Evolutionary conservation across 2,113 vertebrate species (phyloP).

Genomic region (Sardina pilchardus): DNA sequence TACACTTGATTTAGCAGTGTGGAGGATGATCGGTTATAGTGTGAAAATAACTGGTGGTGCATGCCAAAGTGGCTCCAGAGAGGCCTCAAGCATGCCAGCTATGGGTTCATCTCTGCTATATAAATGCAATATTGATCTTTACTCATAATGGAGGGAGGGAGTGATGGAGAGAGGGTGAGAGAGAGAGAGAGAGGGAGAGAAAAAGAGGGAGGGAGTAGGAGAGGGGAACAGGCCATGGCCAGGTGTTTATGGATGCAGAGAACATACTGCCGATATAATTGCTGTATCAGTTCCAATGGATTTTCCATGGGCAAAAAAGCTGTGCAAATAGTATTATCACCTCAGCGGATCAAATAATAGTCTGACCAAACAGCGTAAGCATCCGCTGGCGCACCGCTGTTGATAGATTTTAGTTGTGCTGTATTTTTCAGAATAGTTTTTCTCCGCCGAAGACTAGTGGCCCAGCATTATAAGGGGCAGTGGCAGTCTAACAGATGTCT

Average conservation of each 20-base stretch:
- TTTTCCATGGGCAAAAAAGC: conserved; percentile 40
- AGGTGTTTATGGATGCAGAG: conserved; percentile 27
- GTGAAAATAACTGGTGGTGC: background rate
- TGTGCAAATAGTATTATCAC: conserved; percentile 43
- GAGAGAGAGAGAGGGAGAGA: background rate
- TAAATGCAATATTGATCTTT: conserved; percentile 42
- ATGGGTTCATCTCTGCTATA: conserved; percentile 14
- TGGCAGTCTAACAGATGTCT: background rate
- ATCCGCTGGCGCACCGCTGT: conserved; percentile 5
- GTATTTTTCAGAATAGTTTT: background rate
- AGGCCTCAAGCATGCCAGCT: conserved; percentile 4
- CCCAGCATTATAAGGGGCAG: background rate
- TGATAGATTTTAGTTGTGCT: conserved; percentile 52
- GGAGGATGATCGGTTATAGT: background rate
- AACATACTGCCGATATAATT: conserved; percentile 41
- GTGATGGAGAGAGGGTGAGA: background rate
- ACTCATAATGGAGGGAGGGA: conserved; percentile 23
- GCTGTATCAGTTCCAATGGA: conserved; percentile 37
- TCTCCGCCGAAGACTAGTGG: background rate
- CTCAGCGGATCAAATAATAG: conserved; percentile 35
- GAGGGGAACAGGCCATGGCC: background rate
- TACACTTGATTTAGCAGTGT: background rate
- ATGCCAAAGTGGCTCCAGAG: conserved; percentile 13
- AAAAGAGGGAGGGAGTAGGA: background rate
- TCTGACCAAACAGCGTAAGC: conserved; percentile 26